Base-by-base conservation (phyloP, 2,797 vertebrate species). In the Anableps anableps region DNA sequence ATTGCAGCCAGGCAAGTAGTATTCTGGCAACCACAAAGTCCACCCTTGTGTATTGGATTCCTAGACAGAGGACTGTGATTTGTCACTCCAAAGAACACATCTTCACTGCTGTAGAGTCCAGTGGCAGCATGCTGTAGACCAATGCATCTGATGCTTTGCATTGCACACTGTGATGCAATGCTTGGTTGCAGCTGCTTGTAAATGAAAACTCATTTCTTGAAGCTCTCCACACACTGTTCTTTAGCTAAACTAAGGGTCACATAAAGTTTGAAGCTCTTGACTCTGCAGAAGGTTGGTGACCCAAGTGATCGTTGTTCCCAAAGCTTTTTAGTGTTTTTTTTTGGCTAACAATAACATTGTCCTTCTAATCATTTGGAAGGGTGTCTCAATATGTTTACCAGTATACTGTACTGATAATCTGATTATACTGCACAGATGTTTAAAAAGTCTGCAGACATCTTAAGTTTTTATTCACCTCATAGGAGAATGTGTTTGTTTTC, bases 401-500 rank as follows among this genome's bases (percentile, higher is more conserved):
- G 23, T 16, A 29, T 13, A 8, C 4, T 45, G 41, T 71, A 71
- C 68, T 45, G 26, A 45, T 41, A 41, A 68, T 41, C 41, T 71
- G 26, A 71, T n/a, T 31, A 29, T 43, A 13, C 36, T 41, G 9
- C 36, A 13, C 21, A 43, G 38, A 8, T 43, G 38, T 43, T 48
- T 60, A 3, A 53, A 43, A 64, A 21, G 16, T 19, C 4, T 70
- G 16, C 9, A 50, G 10, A 9, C 14, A 14, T 41, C 19, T 16
- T 21, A 41, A 3, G 4, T 17, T 43, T 53, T 72, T n/a, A 5
- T 64, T 14, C 6, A 19, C 36, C 48, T 10, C 41, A 72, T 1
- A 11, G 29, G 10, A 60, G 48, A 38, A 73, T 58, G 29, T 17
- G 1, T 8, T 34, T 80, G 0, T 85, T 23, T 82, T 76, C 81